Evolutionary conservation across 1,140 invertebrate genomes (phyloP), one percentile per base, ranked within the genome.

Genomic region (Drosophila neocordata): DNA sequence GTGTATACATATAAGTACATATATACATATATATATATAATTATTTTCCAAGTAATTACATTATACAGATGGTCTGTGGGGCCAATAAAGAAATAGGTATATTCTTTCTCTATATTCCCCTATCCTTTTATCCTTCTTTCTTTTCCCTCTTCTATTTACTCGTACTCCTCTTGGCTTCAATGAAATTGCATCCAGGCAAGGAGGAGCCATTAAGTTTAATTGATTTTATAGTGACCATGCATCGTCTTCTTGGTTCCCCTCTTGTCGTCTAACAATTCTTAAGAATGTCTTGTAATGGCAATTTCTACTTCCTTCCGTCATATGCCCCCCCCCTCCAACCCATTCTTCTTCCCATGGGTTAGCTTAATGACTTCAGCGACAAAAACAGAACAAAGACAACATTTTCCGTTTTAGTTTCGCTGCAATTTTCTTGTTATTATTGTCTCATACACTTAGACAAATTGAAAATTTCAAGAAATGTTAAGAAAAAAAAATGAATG

Each of bases 151-250:
- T 7, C 13, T 18, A 44, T 15, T 13, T 15, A 8, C 7, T 18
- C 6, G 41, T 44, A 44, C 41, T 44, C 27, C 22, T 24, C 27
- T 31, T 31, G 27, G 41, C 41, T 44, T 9, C 37, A 15, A 56
- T 27, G 18, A 56, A 56, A 56, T 64, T 67, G 48, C 62, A 75
- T 71, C 56, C 38, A 56, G 61, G 64, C 8, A 60, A 65, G 31
- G 51, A 72, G 59, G 51, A 34, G 67, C 79, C 73, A 81, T 81
- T 81, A 81, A 73, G 35, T 81, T 81, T 77, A 81, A 81, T 81
- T 81, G 79, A 81, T 81, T 81, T 73, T 81, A 67, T 69, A 77
- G 69, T 69, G 61, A 61, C 58, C 65, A 77, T 81, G 75, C 44
- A 35, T 73, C 59, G 78, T 64, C 41, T 48, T 48, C 15, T 48